A percentile compares a stretch with the other conserved stretches of the same genome.
These are phyloP conservation scores for Lasioglossum albipes DNA, from an alignment of 1,140 invertebrate genomes.

Conservation along the genomic window DNA sequence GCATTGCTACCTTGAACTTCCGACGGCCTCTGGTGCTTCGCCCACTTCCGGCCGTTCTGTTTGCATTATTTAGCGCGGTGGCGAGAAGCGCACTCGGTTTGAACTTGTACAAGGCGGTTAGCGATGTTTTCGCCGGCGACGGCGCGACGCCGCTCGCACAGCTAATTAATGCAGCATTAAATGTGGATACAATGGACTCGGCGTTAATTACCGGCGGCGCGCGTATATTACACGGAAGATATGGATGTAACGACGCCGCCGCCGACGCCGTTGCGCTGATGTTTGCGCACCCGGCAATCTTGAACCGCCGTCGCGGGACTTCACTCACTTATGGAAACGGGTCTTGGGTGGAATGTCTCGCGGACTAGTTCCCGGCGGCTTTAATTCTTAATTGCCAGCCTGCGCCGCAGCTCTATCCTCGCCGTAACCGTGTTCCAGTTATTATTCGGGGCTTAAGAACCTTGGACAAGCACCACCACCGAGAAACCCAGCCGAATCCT, in stretches of 20 bases:
- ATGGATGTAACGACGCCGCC: conserved; percentile 17
- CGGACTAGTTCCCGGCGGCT: background rate
- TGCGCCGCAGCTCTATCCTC: too few relatives aligned
- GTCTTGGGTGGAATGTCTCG: background rate
- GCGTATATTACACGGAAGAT: background rate
- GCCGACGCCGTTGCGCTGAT: background rate
- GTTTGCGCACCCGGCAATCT: background rate
- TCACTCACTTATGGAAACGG: background rate
- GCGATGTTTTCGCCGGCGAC: background rate
- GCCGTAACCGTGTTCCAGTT: too few relatives aligned
- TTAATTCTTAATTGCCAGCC: background rate
- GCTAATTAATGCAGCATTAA: conserved; percentile 37
- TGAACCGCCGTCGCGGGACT: background rate
- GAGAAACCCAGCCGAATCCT: too few relatives aligned
- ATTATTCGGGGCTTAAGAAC: too few relatives aligned
- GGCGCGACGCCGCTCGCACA: background rate
- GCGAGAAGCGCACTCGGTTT: background rate
- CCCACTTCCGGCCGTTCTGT: background rate
- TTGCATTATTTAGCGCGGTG: conserved; percentile 23
- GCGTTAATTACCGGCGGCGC: conserved; percentile 18
- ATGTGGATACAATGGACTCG: conserved; percentile 27
- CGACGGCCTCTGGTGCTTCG: background rate
- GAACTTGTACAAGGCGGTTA: background rate
- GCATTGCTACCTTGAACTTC: background rate
- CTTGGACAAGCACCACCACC: too few relatives aligned